Percentiles rank a stretch among this genome's conserved stretches.
Conservation (phyloP, 2,113 vertebrate genomes). For the Apteryx owenii region DNA sequence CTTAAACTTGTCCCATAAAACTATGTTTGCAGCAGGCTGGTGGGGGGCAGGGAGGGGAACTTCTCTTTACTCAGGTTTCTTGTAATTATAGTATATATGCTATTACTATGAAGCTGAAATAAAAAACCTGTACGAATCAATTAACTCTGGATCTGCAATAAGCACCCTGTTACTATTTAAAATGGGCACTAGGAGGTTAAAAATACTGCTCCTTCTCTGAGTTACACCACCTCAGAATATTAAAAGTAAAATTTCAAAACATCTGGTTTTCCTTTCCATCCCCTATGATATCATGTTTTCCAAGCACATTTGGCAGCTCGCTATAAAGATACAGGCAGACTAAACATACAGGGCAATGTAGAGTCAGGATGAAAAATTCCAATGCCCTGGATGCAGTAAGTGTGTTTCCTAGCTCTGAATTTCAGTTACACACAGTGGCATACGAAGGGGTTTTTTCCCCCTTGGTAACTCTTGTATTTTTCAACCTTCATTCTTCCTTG, state of each 20-base stretch:
- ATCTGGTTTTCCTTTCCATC: slow-evolving; percentile 69
- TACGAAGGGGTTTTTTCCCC: neutral
- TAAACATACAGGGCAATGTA: slow-evolving; percentile 34
- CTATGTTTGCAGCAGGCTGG: neutral
- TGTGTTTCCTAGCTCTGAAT: neutral
- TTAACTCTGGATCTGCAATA: neutral
- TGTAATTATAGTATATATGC: neutral
- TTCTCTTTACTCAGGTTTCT: neutral
- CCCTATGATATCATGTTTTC: slow-evolving; percentile 70
- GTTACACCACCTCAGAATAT: neutral
- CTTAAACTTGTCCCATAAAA: neutral
- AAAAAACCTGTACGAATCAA: neutral
- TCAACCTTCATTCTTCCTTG: slow-evolving; percentile 4
- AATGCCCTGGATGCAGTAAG: neutral
- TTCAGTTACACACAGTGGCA: neutral
- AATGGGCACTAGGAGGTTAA: neutral
- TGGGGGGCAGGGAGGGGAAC: neutral
- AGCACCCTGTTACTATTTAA: neutral
- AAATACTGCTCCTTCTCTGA: neutral
- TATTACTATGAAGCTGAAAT: neutral
- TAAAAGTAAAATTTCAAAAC: slow-evolving; percentile 39
- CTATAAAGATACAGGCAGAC: slow-evolving; percentile 59
- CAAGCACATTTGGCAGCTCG: slow-evolving; percentile 57
- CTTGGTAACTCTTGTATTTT: neutral
- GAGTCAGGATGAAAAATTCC: slow-evolving; percentile 52